Evolutionary conservation across 2,113 vertebrate genomes (phyloP), one percentile per base, ranked within the genome.

Genomic region (Cromileptes altivelis): DNA sequence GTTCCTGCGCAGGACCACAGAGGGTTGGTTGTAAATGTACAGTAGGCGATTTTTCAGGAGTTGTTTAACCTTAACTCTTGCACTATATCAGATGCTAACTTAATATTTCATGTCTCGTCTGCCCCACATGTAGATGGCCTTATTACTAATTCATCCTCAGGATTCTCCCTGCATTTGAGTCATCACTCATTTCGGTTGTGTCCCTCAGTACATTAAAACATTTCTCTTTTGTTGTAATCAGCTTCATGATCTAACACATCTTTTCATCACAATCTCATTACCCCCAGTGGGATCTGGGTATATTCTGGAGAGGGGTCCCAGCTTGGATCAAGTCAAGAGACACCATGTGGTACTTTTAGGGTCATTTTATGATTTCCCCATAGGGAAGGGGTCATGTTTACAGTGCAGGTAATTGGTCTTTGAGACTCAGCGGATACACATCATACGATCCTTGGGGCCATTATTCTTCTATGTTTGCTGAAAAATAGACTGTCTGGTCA

Each of bases 51-150:
- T 81, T 63, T 80, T 79, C 23, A 61, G 84, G 55, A 83, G 84
- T 85, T 89, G 69, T 85, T 82, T 75, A 80, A 88, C 83, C 77
- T 86, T 80, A 90, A 79, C 74, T 92, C 82, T 79, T 69, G 25
- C 70, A 69, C 88, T 85, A 27, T 75, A 79, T 92, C 75, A 78
- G 75, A 90, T 85, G 79, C 72, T 62, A 58, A 86, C 75, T 95
- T 87, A 94, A 96, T 95, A 95, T 95, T 96, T 95, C 19, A 95
- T 88, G 84, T 73, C 80, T 93, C 45, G 83, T 82, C 91, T 93
- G 92, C 89, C 90, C 87, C 88, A 88, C 86, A 92, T 93, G 91
- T 91, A 89, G 87, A 94, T 87, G 84, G 72, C 71, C 64, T 93
- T 86, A 95, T 95, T 74, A 94, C 87, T 95, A 85, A 95, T 95